Evolutionary conservation across 2,888 invertebrate species (phyloP), one percentile per base, ranked within the genome.

Genomic region (Lymantria monacha): DNA sequence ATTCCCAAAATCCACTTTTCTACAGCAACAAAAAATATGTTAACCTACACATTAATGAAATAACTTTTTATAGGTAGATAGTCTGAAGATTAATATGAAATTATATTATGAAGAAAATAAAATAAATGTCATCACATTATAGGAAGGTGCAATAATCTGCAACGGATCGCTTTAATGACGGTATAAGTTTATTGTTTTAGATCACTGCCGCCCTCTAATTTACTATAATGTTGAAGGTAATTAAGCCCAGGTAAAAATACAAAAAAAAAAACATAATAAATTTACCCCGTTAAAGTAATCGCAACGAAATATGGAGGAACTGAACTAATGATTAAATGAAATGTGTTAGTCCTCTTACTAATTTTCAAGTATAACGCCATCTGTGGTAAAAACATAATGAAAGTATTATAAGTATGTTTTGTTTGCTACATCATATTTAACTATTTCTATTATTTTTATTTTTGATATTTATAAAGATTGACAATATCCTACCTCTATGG

Each of bases 141-240:
- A 88, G 65, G 76, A 73, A 77, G 82, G 80, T 74, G 81, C 77
- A 73, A 69, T 72, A 76, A 82, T 81, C 80, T 73, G 79, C 76
- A 74, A 70, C 77, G 79, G 53, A 70, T 53, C 69, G 59, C 55
- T 61, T 81, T 88, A 87, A 88, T 89, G 85, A 85, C 82, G 72
- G 83, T 70, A 76, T 76, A 69, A 73, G 81, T 69, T 85, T 85
- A 91, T 91, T 90, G 90, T 91, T 91, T 90, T 89, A 89, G 83
- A 88, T 84, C 80, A 80, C 79, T 70, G 76, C 90, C 87, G 87
- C 87, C 84, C 84, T 87, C 79, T 89, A 86, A 90, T 89, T 83
- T 71, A 75, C 72, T 79, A 72, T 72, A 81, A 72, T 72, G 81
- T 84, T 79, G 80, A 79, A 82, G 81, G 76, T 86, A 84, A 91